Base-by-base conservation (phyloP, 2,797 vertebrate species). In the Pseudotriccus pelzelni region DNA sequence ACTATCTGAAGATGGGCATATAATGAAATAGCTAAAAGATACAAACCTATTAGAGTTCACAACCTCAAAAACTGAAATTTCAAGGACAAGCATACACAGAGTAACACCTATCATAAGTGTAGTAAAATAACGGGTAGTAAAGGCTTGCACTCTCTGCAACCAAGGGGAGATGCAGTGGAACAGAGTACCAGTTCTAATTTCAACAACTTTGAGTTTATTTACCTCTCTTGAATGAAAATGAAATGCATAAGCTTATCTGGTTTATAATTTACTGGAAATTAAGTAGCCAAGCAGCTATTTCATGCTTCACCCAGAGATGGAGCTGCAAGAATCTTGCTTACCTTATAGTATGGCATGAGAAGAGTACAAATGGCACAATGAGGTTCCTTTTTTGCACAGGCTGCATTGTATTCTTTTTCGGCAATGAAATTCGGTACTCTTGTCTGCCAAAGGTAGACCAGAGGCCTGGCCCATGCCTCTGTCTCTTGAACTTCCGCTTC, bases 261-360 rank as follows among this genome's bases (percentile, higher is more conserved):
- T 32, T 72, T n/a, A 49, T 63, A 24, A 46, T 72, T 77, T 84
- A n/a, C 22, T 39, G 27, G 23, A 64, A 73, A 80, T n/a, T 2
- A 67, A 74, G n/a, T 19, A 85, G n/a, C 27, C 30, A 32, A 34
- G 14, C 24, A 92, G 68, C 10, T 50, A 69, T 32, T 85, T 64
- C 27, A 69, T 10, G 23, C 6, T 64, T 84, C 6, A 67, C 10
- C 12, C 2, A 3, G 28, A 91, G 27, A 52, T 2, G 1, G 27
- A 85, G 44, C 56, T 56, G 18, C 43, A 28, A 50, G 22, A 32
- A 72, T 36, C 16, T n/a, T 49, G 20, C 79, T 97, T 98, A 99
- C 99, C 99, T 99, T 99, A 92, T 98, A 98, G 95, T 99, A 99
- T 2, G 99, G 99, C 98, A 98, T 98, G 78, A 99, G 98, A 87